phyloP scores from a whole-genome alignment of 2,888 invertebrate genomes.

The Tachina lurida region DNA sequence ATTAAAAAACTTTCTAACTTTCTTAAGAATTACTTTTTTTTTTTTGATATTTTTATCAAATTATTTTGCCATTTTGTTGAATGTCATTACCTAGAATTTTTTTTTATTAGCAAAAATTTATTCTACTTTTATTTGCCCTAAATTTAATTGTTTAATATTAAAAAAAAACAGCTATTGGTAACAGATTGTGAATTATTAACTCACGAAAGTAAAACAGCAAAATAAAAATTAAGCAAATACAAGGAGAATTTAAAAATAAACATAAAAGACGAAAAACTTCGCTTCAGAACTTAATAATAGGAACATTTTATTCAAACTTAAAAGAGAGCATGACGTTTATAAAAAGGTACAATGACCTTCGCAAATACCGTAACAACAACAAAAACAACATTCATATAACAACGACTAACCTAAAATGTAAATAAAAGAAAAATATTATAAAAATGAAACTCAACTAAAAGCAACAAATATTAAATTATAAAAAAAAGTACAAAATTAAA shows the following conservation, averaged over 20 bases:
- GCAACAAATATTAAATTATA: slow-evolving; percentile 28
- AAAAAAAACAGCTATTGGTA: slow-evolving; percentile 49
- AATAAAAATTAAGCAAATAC: slow-evolving; percentile 31
- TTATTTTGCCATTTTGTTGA: not conserved
- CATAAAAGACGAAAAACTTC: slow-evolving; percentile 24
- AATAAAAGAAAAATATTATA: slow-evolving; percentile 18
- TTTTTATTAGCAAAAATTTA: slow-evolving; percentile 2
- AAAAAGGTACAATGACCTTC: slow-evolving; percentile 62
- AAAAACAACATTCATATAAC: not conserved
- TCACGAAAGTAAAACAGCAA: not conserved
- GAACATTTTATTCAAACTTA: slow-evolving; percentile 59
- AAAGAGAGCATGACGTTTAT: slow-evolving; percentile 69
- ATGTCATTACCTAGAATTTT: not conserved
- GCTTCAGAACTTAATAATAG: slow-evolving; percentile 22
- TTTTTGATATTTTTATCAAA: too few species aligned
- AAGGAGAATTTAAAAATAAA: slow-evolving; percentile 28
- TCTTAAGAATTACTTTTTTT: too few species aligned
- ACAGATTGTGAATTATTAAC: slow-evolving; percentile 23
- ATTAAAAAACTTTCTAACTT: too few species aligned
- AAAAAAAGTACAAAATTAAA: slow-evolving; percentile 26
- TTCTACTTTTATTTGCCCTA: slow-evolving; percentile 20
- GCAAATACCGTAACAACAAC: slow-evolving; percentile 29
- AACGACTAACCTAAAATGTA: slow-evolving; percentile 29
- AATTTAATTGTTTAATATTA: slow-evolving; percentile 6
- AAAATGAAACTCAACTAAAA: slow-evolving; percentile 30